Base-by-base conservation (phyloP, 2,797 vertebrate species). In the Melanotaenia boesemani region DNA sequence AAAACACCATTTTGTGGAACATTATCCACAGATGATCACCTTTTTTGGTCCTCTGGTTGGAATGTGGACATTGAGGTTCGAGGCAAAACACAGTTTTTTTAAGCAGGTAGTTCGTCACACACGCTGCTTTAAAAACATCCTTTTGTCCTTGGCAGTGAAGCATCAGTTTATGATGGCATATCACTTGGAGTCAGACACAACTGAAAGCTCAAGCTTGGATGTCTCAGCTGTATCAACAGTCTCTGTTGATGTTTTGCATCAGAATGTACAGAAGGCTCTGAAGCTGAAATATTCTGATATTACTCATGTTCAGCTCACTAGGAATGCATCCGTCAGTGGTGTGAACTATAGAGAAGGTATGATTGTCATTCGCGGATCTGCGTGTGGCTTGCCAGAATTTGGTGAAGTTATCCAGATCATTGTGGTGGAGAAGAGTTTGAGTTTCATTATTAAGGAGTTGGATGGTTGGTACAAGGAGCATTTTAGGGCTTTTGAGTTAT, bases 151-250 rank as follows among this genome's bases (percentile, higher is more conserved):
- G 13, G 44, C 44, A n/a, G 44, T 64, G 2, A 64, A 64, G 4
- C 62, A 64, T 64, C 62, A 50, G 39, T 50, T 64, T 10, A 50
- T 64, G 28, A n/a, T 50, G 28, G 62, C 62, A 34, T 50, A 64
- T 26, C 15, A 64, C 62, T 18, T 64, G 44, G 44, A 36, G 57
- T 58, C 28, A 30, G 32, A 7, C 30, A 30, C 30, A 34, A 32
- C 28, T 6, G 5, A 57, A 57, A 20, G 20, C 6, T 63, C 0
- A 5, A 3, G 3, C 18, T n/a, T 11, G 22, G 20, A 15, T 24
- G 24, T 46, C 3, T 48, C 61, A 20, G 44, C 13, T 32, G 26
- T 18, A 1, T 20, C 24, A 48, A 63, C 61, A 30, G 61, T 63
- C 26, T 18, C 41, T 16, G 9, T 9, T 48, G 61, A 46, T 5